Evolutionary conservation across 2,113 vertebrate species (phyloP), one percentile per base, ranked within the genome.

Genomic region (Plectropomus leopardus): DNA sequence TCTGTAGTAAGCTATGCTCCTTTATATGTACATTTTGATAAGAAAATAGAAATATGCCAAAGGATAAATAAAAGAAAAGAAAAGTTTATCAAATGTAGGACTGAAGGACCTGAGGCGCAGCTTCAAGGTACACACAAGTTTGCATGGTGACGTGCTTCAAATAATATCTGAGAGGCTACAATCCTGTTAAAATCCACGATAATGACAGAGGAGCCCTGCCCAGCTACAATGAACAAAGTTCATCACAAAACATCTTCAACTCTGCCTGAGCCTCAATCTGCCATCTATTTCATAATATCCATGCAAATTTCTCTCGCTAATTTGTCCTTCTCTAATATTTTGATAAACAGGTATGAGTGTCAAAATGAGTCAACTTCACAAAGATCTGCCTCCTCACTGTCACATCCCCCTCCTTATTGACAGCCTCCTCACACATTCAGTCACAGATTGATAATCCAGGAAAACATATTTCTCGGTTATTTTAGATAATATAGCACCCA

Each of bases 401-500:
- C 23, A 19, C 23, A 26, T 40, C n/a, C 40, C 44, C 30, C 15
- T 59, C 23, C 4, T 16, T 61, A 15, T 28, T 54, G 32, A 73
- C 57, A n/a, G 58, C 32, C 8, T 72, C 44, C 17, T 48, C 15
- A 3, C 32, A 42, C 55, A 34, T 48, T 48, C 17, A 19, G 50
- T 48, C 54, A 72, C 26, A 40, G 36, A 13, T 17, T 19, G 28
- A n/a, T 42, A 42, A 71, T 45, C 17, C 36, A 24, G 57, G 16
- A 61, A 50, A 13, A 64, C 13, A 30, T 30, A 16, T 53, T 74
- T 64, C 47, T 64, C 47, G 4, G 58, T 42, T n/a, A 2, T 42
- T 21, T 42, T 74, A 44, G 17, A 70, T n/a, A 51, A 60, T 50
- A 26, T 50, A 42, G 7, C 45, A 60, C 45, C 28, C 51, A 42